Base-by-base conservation (phyloP, 2,888 invertebrate genomes). In the Mallateleia sp. region DNA sequence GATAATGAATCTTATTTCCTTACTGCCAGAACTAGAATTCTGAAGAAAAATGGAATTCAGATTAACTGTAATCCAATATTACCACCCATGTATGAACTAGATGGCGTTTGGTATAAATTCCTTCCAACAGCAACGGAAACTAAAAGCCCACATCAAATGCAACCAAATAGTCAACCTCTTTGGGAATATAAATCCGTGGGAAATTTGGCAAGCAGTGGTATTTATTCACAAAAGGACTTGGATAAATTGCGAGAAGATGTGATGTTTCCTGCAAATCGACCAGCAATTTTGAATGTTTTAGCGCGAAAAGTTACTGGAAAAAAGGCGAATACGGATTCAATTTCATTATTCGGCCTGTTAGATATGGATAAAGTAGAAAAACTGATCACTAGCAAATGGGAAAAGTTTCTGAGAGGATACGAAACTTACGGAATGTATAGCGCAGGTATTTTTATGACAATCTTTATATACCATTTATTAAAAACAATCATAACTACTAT, bases 1-100 rank as follows among this genome's bases (percentile, higher is more conserved):
- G 32, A 18, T 15, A 54, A 47, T n/a, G 15, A 56, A 32, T 22
- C n/a, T 0, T 34, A 34, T 0, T 92, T 89, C 18, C 79, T 92
- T 22, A 54, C 90, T 8, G 90, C 91, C 0, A 54, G 89, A 7
- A 90, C 90, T 0, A 85, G 88, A 15, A 85, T 92, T 1, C 8
- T 92, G 0, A 86, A 85, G 24, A 52, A 42, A 8, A 42, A 32
- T 0, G 89, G 87, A 0, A 86, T 87, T 9, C 60, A 88, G 54
- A 45, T 85, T 1, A 87, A 83, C 1, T 92, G 91, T 25, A 90
- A 82, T 11, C 1, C 54, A 0, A 8, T 91, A 4, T 52, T 88
- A 7, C 89, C 92, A 0, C 45, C 88, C 0, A 56, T 89, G 45
- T 92, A 88, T 45, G 24, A 77, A 6, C 58, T 91, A 7, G 83